Conservation (phyloP, 2,113 vertebrate species). For the Anthoscopus minutus region DNA sequence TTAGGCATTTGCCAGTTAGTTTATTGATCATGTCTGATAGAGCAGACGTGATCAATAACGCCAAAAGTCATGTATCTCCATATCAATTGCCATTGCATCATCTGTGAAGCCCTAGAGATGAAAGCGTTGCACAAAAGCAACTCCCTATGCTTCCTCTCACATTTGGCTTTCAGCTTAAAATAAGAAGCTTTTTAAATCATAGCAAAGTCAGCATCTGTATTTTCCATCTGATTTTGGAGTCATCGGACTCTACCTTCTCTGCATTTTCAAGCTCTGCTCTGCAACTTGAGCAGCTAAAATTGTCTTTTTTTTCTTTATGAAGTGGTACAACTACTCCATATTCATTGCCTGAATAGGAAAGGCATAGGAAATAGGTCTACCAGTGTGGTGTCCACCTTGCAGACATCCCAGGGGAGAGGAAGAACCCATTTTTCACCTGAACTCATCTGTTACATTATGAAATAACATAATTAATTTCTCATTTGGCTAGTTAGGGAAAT, state of each 20-base stretch:
- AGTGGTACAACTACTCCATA: background rate
- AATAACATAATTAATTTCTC: background rate
- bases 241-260: background rate
- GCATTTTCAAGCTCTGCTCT: background rate
- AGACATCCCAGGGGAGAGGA: background rate
- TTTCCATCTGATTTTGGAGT: background rate
- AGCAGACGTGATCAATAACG: slow-evolving; percentile 1
- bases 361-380: background rate
- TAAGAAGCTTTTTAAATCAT: background rate
- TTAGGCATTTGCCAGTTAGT: background rate
- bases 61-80: background rate
- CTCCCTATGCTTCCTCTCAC: background rate
- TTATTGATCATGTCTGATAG: slow-evolving; percentile 7
- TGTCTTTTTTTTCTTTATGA: background rate
- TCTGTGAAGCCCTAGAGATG: background rate
- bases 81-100: background rate
- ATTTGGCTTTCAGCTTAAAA: background rate
- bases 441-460: background rate
- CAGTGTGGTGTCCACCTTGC: background rate
- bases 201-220: background rate
- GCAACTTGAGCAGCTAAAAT: background rate
- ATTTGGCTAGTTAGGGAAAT: background rate
- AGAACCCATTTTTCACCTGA: background rate
- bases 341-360: background rate
- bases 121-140: background rate